Conservation (phyloP, 2,888 invertebrate genomes). For the Melanophora roralis region DNA sequence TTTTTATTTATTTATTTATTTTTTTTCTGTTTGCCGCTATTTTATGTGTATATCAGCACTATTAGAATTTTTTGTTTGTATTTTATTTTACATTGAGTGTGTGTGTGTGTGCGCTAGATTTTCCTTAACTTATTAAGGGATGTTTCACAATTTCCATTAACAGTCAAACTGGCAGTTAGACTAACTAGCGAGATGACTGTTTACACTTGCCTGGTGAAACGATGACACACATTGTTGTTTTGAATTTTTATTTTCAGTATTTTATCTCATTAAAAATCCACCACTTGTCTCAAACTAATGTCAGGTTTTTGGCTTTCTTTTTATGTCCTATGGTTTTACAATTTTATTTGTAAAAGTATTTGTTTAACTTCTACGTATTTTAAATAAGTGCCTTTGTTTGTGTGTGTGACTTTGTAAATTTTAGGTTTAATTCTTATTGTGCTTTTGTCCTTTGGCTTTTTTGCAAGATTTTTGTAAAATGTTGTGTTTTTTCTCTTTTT, state of each 20-base stretch:
- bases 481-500: not conserved
- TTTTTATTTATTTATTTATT: not conserved
- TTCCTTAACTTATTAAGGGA: constrained; percentile 43
- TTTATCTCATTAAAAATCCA: constrained; percentile 58
- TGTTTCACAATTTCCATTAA: constrained; percentile 39
- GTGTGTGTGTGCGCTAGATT: constrained; percentile 5
- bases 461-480: constrained; percentile 7
- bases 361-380: not conserved
- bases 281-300: constrained; percentile 52
- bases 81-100: not conserved
- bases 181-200: not conserved
- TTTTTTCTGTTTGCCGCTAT: not conserved
- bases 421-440: constrained; percentile 10
- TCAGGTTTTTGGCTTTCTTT: constrained; percentile 17
- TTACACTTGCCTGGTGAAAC: constrained; percentile 44
- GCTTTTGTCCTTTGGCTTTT: not conserved
- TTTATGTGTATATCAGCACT: constrained; percentile 55
- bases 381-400: not conserved
- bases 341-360: constrained; percentile 33
- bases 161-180: not conserved
- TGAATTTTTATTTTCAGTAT: not conserved
- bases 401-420: too few species aligned
- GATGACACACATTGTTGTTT: constrained; percentile 54
- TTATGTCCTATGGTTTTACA: constrained; percentile 25
- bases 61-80: constrained; percentile 8